These are phyloP conservation scores for Synergus laeviventris DNA, from an alignment of 2,888 invertebrate genomes.

Conservation along the genomic window DNA sequence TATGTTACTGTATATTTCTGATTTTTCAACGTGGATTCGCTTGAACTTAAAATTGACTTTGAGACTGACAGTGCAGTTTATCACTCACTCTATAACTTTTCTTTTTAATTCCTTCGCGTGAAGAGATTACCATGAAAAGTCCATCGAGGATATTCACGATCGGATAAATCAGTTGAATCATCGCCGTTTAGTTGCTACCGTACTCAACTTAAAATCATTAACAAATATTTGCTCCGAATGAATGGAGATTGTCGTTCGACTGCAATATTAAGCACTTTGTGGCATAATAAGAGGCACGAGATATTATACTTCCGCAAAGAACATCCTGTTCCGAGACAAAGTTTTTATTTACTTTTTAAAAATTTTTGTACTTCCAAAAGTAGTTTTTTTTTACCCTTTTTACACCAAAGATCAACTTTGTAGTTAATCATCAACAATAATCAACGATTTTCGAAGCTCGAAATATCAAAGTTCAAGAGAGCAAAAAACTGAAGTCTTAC, in stretches of 20 bases:
- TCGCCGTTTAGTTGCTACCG: conserved; percentile 32
- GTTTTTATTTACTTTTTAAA: conserved; percentile 29
- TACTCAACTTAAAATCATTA: conserved; percentile 35
- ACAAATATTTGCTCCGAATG: conserved; percentile 39
- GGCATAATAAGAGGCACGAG: conserved; percentile 40
- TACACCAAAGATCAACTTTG: conserved; percentile 11
- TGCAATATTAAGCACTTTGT: conserved; percentile 40
- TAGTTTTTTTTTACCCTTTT: conserved; percentile 31
- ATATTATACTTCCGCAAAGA: conserved; percentile 40
- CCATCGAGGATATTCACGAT: conserved; percentile 27
- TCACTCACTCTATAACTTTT: not conserved
- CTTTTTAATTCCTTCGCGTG: conserved; percentile 30
- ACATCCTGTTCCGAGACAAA: conserved; percentile 40
- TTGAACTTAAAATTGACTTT: conserved; percentile 32
- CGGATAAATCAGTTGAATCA: conserved; percentile 32
- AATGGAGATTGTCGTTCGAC: conserved; percentile 40
- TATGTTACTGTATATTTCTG: not conserved
- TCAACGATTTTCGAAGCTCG: conserved; percentile 22
- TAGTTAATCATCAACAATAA: conserved; percentile 21
- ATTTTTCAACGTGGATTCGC: not conserved
- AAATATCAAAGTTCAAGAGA: conserved; percentile 18
- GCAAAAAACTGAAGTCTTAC: conserved; percentile 10
- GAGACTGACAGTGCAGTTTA: conserved; percentile 32
- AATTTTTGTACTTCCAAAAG: conserved; percentile 38
- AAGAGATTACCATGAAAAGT: conserved; percentile 21